These are phyloP conservation scores for Brachycybe producta DNA, from an alignment of 2,888 invertebrate species.

Conservation along the genomic window DNA sequence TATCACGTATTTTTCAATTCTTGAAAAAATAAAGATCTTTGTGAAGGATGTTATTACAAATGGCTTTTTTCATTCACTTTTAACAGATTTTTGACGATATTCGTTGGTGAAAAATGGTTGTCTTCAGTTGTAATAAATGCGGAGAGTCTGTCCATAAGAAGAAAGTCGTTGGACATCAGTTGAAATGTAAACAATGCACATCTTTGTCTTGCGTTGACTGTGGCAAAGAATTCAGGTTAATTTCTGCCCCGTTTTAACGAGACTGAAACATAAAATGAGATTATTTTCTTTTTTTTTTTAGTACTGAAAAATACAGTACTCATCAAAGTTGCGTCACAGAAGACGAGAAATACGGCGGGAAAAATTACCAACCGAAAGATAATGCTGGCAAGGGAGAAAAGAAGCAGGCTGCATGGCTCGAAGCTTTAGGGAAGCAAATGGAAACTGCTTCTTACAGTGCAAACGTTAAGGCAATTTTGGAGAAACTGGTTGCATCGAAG, in stretches of 20 bases:
- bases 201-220: conserved; percentile 86
- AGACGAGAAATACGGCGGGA: conserved; percentile 76
- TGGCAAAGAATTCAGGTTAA: conserved; percentile 71
- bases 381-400: conserved; percentile 66
- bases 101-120: conserved; percentile 67
- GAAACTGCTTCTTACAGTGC: conserved; percentile 45
- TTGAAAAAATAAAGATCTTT: too few relatives aligned
- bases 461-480: conserved; percentile 48
- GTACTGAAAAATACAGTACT: conserved; percentile 58
- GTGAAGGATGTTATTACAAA: too few relatives aligned
- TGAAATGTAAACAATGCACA: conserved; percentile 53
- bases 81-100: too few relatives aligned
- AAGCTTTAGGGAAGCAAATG: conserved; percentile 52
- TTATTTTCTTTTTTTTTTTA: conserved; percentile 35
- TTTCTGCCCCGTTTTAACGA: conserved; percentile 1
- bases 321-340: conserved; percentile 79
- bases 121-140: conserved; percentile 84
- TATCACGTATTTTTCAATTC: too few relatives aligned
- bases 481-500: conserved; percentile 52
- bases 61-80: too few relatives aligned
- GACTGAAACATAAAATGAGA: too few relatives aligned
- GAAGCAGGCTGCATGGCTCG: conserved; percentile 74
- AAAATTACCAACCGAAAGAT: conserved; percentile 55
- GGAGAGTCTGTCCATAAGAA: conserved; percentile 84
- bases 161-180: conserved; percentile 69